Evolutionary conservation across 2,888 invertebrate species (phyloP), one percentile per base, ranked within the genome.

Genomic region (Luperina nickerlii): DNA sequence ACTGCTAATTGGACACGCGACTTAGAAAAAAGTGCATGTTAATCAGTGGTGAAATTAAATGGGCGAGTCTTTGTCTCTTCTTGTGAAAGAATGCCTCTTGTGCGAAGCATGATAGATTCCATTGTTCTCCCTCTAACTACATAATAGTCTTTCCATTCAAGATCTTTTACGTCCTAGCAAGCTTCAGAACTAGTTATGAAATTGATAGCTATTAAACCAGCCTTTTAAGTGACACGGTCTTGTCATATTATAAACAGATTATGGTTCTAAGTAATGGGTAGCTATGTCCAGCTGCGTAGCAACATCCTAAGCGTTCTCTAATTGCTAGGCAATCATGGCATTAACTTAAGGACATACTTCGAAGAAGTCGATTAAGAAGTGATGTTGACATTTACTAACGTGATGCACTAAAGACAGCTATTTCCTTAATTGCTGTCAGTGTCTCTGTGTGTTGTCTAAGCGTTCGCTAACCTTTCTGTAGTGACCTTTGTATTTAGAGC

Each of bases 401-500:
- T 76, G 73, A 76, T 79, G 83, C 79, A 71, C 70, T 86, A 69
- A 74, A 79, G 73, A 79, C 85, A 48, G 68, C 60, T 65, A 78
- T 81, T 82, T 77, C 76, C 65, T 74, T 88, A 82, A 82, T 83
- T 75, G 74, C 57, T 65, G 57, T 38, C 57, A 27, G 15, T 62
- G 67, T 57, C 32, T 74, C 48, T 67, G 78, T 81, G 68, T 70
- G 73, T 60, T 75, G 76, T 65, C 74, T 73, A 68, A 72, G 54
- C 75, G 74, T 72, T 42, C 48, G 62, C 54, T 79, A 78, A 89
- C 82, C 84, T 85, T 89, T 85, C 65, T 69, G 54, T 72, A 70
- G 75, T 89, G 82, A 88, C 88, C 86, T 89, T 88, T 85, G 68
- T 80, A 85, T 89, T 84, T 81, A 75, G 85, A 76, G 51, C 81